Evolutionary conservation across 1,140 invertebrate genomes (phyloP), one percentile per base, ranked within the genome.

Genomic region (Daktulosphaira vitifoliae): DNA sequence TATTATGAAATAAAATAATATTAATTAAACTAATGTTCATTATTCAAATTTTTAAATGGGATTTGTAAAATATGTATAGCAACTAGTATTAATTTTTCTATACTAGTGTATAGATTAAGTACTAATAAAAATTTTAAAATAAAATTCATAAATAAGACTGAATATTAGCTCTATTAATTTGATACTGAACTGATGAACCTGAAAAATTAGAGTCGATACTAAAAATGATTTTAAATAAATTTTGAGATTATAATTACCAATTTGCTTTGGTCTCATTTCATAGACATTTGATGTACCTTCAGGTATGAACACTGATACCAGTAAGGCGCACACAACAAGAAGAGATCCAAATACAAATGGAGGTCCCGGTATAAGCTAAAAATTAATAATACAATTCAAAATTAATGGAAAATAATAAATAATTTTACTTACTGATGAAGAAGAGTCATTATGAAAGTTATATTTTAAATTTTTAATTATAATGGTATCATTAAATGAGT

Each of bases 311-410:
- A 88, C 83, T 48, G 92, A 89, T 68, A 97, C 91, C 66, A 96
- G 77, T 71, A 98, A 81, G 29, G 96, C 96, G 75, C 92, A 88
- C 68, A 98, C 88, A 56, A 98, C 96, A 73, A 99, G 82, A 72
- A 99, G 80, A 54, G 96, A 92, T 65, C 96, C 97, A 78, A 99
- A 95, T 29, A 98, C 90, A 79, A 99, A 99, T n/a, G 96, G 96
- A 50, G 96, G 96, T n/a, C 96, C 96, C 49, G 96, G 96, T 70
- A 98, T 85, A 70, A 97, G 77, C 77, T 89, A 79, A 18, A 78
- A 74, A 74, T 48, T 48, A 37, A 68, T 11, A 66, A 52, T 51
- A 67, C 15, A 50, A 6, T 26, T 8, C 13, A 46, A 15, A 16
- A 22, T 64, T 44, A 39, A 6, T 39, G 8, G 11, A 9, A 20